Percentiles rank a stretch among this genome's conserved stretches.
Evolutionary conservation across 2,888 invertebrate genomes (phyloP).

Genomic region (Hanleya hanleyi): DNA sequence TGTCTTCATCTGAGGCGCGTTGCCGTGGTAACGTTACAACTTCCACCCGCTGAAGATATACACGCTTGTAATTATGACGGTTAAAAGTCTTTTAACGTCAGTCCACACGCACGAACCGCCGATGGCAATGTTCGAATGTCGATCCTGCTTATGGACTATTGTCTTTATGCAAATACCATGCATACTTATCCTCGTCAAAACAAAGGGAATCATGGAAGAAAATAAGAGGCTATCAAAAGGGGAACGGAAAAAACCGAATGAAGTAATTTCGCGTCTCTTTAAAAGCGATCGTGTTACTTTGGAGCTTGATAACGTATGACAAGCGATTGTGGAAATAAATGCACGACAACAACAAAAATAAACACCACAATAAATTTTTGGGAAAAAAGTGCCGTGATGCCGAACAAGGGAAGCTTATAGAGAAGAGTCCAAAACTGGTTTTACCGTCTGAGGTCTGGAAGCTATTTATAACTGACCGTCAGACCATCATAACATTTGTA

Average conservation of each 20-base stretch:
- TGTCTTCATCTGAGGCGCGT: neutral
- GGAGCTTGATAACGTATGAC: too few relatives aligned
- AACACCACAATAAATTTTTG: too few relatives aligned
- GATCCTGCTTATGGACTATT: neutral
- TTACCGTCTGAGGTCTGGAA: too few relatives aligned
- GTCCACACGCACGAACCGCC: neutral
- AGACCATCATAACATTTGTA: too few relatives aligned
- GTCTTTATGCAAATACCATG: slow-evolving; percentile 2
- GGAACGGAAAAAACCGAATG: neutral
- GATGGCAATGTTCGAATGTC: neutral
- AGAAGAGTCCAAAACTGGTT: too few relatives aligned
- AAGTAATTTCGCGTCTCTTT: slow-evolving; percentile 1
- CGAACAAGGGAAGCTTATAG: too few relatives aligned
- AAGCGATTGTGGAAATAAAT: too few relatives aligned
- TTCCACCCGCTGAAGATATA: neutral
- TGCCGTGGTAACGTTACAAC: neutral
- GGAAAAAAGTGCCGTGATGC: too few relatives aligned
- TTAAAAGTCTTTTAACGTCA: neutral
- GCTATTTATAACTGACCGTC: too few relatives aligned
- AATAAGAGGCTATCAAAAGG: neutral
- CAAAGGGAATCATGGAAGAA: neutral
- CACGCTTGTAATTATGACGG: neutral
- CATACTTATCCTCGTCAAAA: neutral
- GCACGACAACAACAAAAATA: too few relatives aligned
- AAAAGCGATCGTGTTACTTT: neutral